A percentile compares a stretch with the other conserved stretches of the same genome.
phyloP scores from a whole-genome alignment of 2,113 vertebrate genomes.

The Salvelinus alpinus region DNA sequence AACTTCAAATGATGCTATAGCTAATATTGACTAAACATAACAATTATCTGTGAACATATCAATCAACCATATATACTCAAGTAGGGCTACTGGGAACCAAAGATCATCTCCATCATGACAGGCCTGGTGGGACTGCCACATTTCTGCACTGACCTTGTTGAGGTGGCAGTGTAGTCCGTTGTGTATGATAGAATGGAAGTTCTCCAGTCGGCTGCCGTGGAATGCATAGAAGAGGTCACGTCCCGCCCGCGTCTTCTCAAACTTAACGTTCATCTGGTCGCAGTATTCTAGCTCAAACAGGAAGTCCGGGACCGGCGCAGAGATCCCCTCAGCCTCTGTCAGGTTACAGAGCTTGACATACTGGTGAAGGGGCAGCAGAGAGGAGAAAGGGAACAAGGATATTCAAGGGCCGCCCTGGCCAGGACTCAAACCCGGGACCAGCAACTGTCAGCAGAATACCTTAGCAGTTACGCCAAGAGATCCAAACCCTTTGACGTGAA shows the following conservation, averaged over 20 bases:
- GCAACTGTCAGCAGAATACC: too few relatives aligned
- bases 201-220: conserved; percentile 95
- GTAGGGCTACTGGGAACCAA: too few relatives aligned
- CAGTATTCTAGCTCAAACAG: conserved; percentile 92
- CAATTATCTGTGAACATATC: neutral
- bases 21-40: neutral
- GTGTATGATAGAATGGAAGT: conserved; percentile 97
- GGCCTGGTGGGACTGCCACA: neutral
- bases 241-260: conserved; percentile 84
- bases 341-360: conserved; percentile 86
- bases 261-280: conserved; percentile 84
- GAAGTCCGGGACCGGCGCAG: conserved; percentile 85
- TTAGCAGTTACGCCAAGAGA: too few relatives aligned
- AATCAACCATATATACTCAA: too few relatives aligned
- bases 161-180: conserved; percentile 95
- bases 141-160: conserved; percentile 84
- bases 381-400: too few relatives aligned
- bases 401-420: too few relatives aligned
- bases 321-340: conserved; percentile 74
- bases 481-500: too few relatives aligned
- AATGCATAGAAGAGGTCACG: conserved; percentile 91
- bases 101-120: too few relatives aligned
- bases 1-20: too few relatives aligned
- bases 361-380: conserved; percentile 59
- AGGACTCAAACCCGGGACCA: too few relatives aligned